Conservation (phyloP, 1,140 invertebrate species). For the Conus betulinus region DNA sequence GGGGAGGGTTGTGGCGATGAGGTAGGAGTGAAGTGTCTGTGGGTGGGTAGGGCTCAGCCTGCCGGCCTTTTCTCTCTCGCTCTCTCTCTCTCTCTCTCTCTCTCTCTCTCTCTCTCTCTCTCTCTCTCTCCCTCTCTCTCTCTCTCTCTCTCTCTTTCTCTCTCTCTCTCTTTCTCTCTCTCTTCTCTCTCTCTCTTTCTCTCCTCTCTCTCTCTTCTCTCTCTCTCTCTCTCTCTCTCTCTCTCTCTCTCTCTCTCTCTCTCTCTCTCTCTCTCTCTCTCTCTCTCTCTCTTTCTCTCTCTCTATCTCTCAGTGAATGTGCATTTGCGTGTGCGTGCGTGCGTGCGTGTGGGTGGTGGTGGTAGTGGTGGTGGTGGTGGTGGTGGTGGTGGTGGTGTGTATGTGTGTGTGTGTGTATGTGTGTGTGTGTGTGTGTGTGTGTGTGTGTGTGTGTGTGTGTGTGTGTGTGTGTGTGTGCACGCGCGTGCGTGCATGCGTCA, state of each 20-base stretch:
- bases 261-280: not conserved
- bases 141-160: not conserved
- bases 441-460: conserved; percentile 13
- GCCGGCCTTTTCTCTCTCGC: not conserved
- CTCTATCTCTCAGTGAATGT: too few relatives aligned
- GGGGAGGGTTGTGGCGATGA: too few relatives aligned
- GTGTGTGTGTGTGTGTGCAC: not conserved
- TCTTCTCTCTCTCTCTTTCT: not conserved
- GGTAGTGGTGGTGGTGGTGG: too few relatives aligned
- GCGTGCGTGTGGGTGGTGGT: too few relatives aligned
- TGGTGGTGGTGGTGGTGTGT: not conserved
- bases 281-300: not conserved
- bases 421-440: conserved; percentile 29
- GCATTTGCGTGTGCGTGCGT: too few relatives aligned
- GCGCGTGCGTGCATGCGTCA: too few relatives aligned
- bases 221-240: not conserved
- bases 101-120: not conserved
- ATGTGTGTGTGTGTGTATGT: conserved; percentile 23
- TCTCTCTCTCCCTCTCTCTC: not conserved
- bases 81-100: not conserved
- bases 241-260: not conserved
- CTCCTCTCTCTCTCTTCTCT: not conserved
- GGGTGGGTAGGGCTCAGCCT: too few relatives aligned
- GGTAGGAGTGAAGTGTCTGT: too few relatives aligned
- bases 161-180: not conserved